Base-by-base conservation (phyloP, 2,888 invertebrate genomes). In the Cryptocephalus primarius region DNA sequence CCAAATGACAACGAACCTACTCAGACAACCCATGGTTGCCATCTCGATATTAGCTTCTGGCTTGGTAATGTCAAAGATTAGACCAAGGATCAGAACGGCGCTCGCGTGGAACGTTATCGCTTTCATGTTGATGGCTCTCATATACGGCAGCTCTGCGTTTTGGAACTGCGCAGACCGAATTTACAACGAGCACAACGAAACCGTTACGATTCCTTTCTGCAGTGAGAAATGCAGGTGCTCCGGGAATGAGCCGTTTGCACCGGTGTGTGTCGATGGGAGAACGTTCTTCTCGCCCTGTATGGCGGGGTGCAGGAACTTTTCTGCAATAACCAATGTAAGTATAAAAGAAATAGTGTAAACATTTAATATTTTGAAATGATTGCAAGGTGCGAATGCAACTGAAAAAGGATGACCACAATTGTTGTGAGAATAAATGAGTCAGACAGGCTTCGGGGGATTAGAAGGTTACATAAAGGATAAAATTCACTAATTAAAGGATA, bases 241-340 rank as follows among this genome's bases (percentile, higher is more conserved):
- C 12, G 62, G 68, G 32, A 68, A 70, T 22, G 65, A 70, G 41
- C 63, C 67, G 13, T 85, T 82, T 57, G 73, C 76, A 46, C 85
- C 85, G 0, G 74, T 85, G 32, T 85, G 83, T 58, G 74, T 78
- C 2, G 70, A 70, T 49, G 74, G 74, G 49, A 65, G 72, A 8
- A 81, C 80, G 0, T 85, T 76, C 62, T 86, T 80, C 61, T 83
- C 82, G 1, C 82, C 86, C 0, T 87, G 87, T 64, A 78, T 80
- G 58, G 86, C 86, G 2, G 86, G 86, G 1, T 87, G 86, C 61
- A 66, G 65, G 8, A 55, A 45, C 6, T 56, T 59, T 3, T 60
- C 70, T 41, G 56, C 67, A 2, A 55, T 62, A n/a, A 65, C 72
- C n/a, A 73, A 74, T 49, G 71, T 67, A 54, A 54, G 71, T 2